Base-by-base conservation (phyloP, 2,113 vertebrate species). In the Bubo blakistoni region DNA sequence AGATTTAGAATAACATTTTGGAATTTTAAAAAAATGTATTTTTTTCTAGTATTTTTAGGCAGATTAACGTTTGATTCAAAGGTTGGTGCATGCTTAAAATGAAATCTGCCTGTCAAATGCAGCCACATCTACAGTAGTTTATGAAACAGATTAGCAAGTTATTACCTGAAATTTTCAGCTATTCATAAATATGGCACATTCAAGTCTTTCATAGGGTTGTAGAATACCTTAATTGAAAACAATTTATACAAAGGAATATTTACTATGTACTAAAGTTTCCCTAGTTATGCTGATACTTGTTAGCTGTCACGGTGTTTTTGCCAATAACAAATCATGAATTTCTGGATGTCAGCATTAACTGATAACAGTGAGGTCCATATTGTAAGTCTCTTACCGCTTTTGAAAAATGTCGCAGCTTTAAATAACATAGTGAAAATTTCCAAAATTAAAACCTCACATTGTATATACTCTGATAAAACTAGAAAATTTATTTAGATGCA, bases 1-100 rank as follows among this genome's bases (percentile, higher is more conserved):
- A 76, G 15, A 46, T 51, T 72, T 47, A 16, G 9, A 49, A 15
- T 0, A 55, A 18, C 3, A 42, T 38, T 73, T 57, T 18, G 1
- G 29, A 46, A 4, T n/a, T 77, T n/a, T 10, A 36, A 61, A 36
- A 34, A 5, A 65, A 19, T 8, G 0, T 3, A 2, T 8, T 34
- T 70, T 81, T 66, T 74, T 7, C 17, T 30, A 59, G 5, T 34
- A 46, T 66, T 70, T 81, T 58, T 11, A 4, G 16, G 7, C 32
- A 91, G 32, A 40, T 36, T 32, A 27, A 40, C 18, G 25, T 81
- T 96, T 84, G 57, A 55, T 59, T 78, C 32, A 24, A 62, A 59
- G 32, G 8, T 51, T 46, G 51, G 27, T 59, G 27, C 42, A 8
- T n/a, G 26, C 59, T 58, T 59, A n/a, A 63, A 85, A 38, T 59